Evolutionary conservation across 1,140 invertebrate genomes (phyloP).

Genomic region (Arctopsyche grandis): DNA sequence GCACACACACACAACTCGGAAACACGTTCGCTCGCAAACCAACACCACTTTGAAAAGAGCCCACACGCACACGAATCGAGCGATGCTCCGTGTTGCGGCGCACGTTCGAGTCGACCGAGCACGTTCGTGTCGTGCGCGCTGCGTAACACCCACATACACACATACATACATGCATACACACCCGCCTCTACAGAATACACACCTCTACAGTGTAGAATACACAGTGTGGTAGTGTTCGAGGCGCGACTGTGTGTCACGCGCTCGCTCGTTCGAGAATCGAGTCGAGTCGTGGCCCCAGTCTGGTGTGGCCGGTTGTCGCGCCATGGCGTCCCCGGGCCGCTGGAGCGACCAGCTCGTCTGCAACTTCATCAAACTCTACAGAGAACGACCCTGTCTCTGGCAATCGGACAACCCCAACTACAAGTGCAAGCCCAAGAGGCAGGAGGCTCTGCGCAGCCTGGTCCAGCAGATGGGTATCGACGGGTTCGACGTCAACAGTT

Average conservation of each 20-base stretch:
- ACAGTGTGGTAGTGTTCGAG: not conserved
- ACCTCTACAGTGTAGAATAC: not conserved
- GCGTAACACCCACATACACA: not conserved
- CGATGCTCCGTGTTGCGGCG: not conserved
- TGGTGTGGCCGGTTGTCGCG: conserved; percentile 18
- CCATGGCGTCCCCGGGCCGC: conserved; percentile 22
- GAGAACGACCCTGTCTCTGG: conserved; percentile 48
- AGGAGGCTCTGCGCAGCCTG: conserved; percentile 39
- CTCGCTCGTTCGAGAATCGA: conserved; percentile 9
- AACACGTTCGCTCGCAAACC: too few relatives aligned
- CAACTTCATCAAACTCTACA: conserved; percentile 49
- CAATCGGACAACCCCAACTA: conserved; percentile 45
- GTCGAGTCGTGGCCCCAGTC: conserved; percentile 26
- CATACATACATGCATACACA: not conserved
- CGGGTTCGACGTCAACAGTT: conserved; percentile 46
- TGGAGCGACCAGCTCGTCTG: conserved; percentile 47
- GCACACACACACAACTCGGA: too few relatives aligned
- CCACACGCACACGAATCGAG: too few relatives aligned
- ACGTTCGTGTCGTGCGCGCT: too few relatives aligned
- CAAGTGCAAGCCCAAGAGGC: conserved; percentile 46
- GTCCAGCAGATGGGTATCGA: conserved; percentile 48
- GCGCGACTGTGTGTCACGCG: not conserved
- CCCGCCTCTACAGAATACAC: not conserved
- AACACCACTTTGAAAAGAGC: too few relatives aligned
- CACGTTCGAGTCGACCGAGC: not conserved